Evolutionary conservation across 2,888 invertebrate genomes (phyloP), one percentile per base, ranked within the genome.

Genomic region (Melanotus villosus): DNA sequence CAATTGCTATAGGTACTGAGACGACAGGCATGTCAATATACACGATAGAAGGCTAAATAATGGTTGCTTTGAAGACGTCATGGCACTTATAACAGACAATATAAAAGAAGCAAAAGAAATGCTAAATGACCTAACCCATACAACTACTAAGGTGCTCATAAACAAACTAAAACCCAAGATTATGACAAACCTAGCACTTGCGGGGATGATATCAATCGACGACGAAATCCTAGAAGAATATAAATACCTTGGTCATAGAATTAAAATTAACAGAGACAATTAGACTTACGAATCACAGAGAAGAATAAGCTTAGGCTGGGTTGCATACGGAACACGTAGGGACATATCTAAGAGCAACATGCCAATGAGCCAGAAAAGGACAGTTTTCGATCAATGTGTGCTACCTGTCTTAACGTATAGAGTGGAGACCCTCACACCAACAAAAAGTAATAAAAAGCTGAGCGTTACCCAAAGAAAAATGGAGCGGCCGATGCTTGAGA

Each of bases 171-270:
- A 26, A 26, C 3, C 26, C 26, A 26, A 26, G 26, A 26, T 26
- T 26, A 26, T 26, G 26, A 7, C 26, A 26, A 26, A 26, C 26
- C 26, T 26, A 26, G 26, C 3, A 7, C 26, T 26, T 7, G 26
- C 26, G 3, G 26, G 26, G 26, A 26, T 5, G 26, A 26, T 26
- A 26, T 26, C 26, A 26, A 5, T 26, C 7, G 26, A 26, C 7
- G 26, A 7, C 7, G 7, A 3, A 26, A 7, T 3, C 26, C 26
- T 34, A 34, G 34, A 34, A n/a, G 34, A 34, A 34, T 34, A 43
- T 16, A 43, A 43, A 43, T 43, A 43, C 19, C 43, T 50, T n/a
- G 50, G 50, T 12, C 50, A 23, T 6, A 12, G 26, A 50, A 12
- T n/a, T 18, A 21, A 12, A 50, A 50, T 50, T 2, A 12, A 4